A percentile compares a stretch with the other conserved stretches of the same genome.
phyloP scores from a whole-genome alignment of 2,888 invertebrate genomes.

The Noctua janthina region DNA sequence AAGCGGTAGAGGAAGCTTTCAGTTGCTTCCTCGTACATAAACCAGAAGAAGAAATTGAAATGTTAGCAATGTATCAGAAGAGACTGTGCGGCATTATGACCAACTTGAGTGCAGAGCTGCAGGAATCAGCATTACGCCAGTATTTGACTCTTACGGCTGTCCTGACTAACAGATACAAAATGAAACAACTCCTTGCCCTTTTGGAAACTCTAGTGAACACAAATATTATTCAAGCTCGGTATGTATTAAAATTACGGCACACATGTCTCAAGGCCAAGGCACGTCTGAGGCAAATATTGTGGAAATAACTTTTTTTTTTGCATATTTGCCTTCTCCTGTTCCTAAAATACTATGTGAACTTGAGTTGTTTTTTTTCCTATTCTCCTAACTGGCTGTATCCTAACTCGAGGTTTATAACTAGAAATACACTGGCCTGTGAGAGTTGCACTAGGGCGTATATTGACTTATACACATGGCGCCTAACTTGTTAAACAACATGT shows the following conservation, averaged over 20 bases:
- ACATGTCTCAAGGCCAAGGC: neutral
- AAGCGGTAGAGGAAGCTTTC: slow-evolving; percentile 96
- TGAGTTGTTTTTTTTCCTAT: too few species aligned
- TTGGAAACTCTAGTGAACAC: slow-evolving; percentile 94
- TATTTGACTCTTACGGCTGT: slow-evolving; percentile 94
- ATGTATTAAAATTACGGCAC: slow-evolving; percentile 57
- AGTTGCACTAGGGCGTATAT: too few species aligned
- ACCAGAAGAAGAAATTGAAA: slow-evolving; percentile 92
- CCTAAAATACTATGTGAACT: too few species aligned
- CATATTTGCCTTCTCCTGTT: too few species aligned
- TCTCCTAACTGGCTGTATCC: too few species aligned
- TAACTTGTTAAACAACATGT: neutral
- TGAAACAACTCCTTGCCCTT: slow-evolving; percentile 94
- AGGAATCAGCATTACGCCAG: slow-evolving; percentile 94
- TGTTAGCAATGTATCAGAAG: slow-evolving; percentile 92
- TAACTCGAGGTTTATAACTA: too few species aligned
- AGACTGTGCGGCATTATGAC: slow-evolving; percentile 93
- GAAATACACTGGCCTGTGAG: too few species aligned
- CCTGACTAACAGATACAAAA: slow-evolving; percentile 93
- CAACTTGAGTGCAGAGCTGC: slow-evolving; percentile 92
- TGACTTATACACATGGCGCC: too few species aligned
- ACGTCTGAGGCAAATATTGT: too few species aligned
- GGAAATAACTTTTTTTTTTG: too few species aligned
- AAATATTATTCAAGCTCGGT: slow-evolving; percentile 94
- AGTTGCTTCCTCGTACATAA: slow-evolving; percentile 96